phyloP scores from a whole-genome alignment of 2,113 vertebrate species.

The Ascaphus truei region DNA sequence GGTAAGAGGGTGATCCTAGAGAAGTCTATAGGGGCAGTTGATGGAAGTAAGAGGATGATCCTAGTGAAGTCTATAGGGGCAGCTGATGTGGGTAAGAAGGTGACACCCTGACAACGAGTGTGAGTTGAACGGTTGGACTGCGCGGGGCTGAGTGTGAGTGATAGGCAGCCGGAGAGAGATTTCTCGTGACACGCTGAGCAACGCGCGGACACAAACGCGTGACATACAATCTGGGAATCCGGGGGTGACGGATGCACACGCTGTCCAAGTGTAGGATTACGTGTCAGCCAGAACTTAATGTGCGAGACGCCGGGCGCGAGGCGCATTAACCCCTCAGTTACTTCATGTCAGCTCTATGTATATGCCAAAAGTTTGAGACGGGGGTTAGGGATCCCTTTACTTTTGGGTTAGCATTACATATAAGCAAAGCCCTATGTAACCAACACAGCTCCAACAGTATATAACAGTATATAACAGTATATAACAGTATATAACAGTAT shows the following conservation, averaged over 20 bases:
- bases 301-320: too few species aligned
- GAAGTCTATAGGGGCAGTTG: background rate
- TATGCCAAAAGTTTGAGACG: too few species aligned
- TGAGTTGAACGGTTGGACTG: background rate
- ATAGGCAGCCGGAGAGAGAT: constrained; percentile 21
- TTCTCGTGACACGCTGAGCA: constrained; percentile 28
- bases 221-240: constrained; percentile 28
- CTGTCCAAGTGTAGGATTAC: constrained; percentile 36
- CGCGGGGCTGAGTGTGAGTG: constrained; percentile 12
- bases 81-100: background rate
- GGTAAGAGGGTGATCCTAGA: background rate
- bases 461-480: too few species aligned
- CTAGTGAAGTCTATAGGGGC: background rate
- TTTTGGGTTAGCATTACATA: too few species aligned
- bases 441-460: too few species aligned
- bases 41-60: too few species aligned
- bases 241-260: constrained; percentile 26
- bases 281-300: too few species aligned
- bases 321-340: too few species aligned
- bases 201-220: constrained; percentile 22
- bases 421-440: too few species aligned
- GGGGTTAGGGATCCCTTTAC: too few species aligned
- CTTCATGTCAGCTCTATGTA: too few species aligned
- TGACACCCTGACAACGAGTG: background rate
- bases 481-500: too few species aligned